Evolutionary conservation across 2,113 vertebrate genomes (phyloP).

Genomic region (Henicopernis longicauda): DNA sequence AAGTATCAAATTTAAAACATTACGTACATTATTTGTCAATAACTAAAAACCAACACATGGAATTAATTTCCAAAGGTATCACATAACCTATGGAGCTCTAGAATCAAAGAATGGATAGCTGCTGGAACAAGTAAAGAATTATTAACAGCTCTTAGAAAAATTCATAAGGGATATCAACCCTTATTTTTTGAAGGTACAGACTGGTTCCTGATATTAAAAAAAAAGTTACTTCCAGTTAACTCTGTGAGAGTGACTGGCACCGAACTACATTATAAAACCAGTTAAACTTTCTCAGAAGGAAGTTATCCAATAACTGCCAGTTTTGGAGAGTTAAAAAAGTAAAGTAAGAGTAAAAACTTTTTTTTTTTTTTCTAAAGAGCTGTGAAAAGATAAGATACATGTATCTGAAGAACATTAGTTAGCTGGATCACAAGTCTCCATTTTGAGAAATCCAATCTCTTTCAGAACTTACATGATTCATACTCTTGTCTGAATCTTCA

Average conservation of each 20-base stretch:
- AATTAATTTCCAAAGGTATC: neutral
- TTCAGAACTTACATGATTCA: neutral
- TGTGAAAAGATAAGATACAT: neutral
- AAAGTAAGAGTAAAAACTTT: neutral
- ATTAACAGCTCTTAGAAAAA: neutral
- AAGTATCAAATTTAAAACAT: neutral
- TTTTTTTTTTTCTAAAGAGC: neutral
- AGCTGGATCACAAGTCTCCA: neutral
- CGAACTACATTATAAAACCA: neutral
- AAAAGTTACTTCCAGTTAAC: neutral
- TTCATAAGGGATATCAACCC: neutral
- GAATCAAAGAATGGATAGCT: neutral
- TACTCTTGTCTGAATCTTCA: neutral
- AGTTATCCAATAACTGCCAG: neutral
- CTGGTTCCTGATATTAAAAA: neutral
- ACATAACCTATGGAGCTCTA: neutral
- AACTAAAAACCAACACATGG: neutral
- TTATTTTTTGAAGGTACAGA: neutral
- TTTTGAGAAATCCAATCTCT: neutral
- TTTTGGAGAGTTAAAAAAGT: neutral
- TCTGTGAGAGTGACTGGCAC: neutral
- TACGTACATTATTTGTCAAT: neutral
- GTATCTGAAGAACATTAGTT: neutral
- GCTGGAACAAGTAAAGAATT: neutral
- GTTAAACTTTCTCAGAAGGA: neutral